Percentiles rank a stretch among this genome's conserved stretches.
phyloP scores from a whole-genome alignment of 2,113 vertebrate genomes.

The Sander vitreus region DNA sequence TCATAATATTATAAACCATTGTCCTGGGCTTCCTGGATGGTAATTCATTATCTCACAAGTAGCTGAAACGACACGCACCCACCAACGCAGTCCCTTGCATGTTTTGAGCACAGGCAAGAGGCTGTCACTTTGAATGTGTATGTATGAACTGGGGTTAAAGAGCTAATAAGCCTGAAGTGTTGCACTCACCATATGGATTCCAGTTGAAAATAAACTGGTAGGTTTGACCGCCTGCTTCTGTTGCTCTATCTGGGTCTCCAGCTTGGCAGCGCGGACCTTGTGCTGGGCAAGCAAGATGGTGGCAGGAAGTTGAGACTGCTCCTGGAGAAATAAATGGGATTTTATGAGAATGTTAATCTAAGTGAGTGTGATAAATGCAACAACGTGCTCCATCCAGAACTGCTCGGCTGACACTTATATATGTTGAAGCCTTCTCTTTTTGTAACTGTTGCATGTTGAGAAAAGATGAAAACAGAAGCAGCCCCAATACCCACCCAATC shows the following conservation, averaged over 20 bases:
- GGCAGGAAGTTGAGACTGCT: constrained; percentile 94
- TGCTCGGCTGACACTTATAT: neutral
- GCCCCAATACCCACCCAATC: neutral
- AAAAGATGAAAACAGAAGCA: constrained; percentile 7
- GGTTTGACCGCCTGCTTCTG: constrained; percentile 91
- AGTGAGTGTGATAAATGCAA: neutral
- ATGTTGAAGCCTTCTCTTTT: neutral
- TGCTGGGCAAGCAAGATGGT: constrained; percentile 94
- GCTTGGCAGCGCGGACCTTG: constrained; percentile 92
- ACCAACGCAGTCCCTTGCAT: neutral
- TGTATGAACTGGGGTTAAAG: neutral
- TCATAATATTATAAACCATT: neutral
- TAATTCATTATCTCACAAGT: neutral
- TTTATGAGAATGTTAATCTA: constrained; percentile 23
- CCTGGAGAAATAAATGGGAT: constrained; percentile 81
- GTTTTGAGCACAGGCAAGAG: neutral
- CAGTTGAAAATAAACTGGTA: constrained; percentile 93
- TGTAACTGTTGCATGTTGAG: constrained; percentile 6
- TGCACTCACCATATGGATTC: constrained; percentile 94
- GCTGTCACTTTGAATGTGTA: neutral
- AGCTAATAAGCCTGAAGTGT: neutral
- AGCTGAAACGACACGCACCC: neutral
- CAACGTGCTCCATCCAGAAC: neutral
- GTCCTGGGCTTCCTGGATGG: neutral
- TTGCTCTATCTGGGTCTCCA: constrained; percentile 93